Percentiles rank a stretch among this genome's conserved stretches.
phyloP scores from a whole-genome alignment of 2,888 invertebrate species.

The Hirtodrosophila confusa region DNA sequence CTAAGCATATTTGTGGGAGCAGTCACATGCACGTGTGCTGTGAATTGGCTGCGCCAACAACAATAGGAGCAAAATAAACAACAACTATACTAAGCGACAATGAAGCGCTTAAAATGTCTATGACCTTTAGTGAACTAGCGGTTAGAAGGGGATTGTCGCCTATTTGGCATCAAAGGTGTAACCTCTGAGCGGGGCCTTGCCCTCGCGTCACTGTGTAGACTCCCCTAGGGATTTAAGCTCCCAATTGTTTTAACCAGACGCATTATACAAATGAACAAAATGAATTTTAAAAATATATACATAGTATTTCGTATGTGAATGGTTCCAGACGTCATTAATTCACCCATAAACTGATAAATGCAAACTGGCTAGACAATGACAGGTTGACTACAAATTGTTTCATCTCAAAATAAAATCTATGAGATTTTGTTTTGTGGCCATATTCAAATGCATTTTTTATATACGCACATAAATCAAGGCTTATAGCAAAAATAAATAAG shows the following conservation, averaged over 20 bases:
- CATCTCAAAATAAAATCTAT: too few relatives aligned
- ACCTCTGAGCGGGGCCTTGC: constrained; percentile 15
- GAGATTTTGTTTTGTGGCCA: too few relatives aligned
- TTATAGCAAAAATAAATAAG: too few relatives aligned
- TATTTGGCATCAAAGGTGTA: constrained; percentile 33
- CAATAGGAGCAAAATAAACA: constrained; percentile 48
- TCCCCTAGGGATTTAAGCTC: constrained; percentile 50
- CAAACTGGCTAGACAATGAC: background rate
- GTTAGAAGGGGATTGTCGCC: background rate
- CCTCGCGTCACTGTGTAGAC: constrained; percentile 30
- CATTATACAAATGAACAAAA: constrained; percentile 63
- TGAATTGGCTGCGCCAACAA: constrained; percentile 35
- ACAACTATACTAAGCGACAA: constrained; percentile 64
- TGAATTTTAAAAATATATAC: constrained; percentile 12
- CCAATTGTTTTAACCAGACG: constrained; percentile 63
- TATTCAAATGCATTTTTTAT: too few relatives aligned
- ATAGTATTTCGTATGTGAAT: constrained; percentile 16
- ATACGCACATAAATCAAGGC: too few relatives aligned
- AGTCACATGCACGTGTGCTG: constrained; percentile 54
- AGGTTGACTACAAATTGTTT: constrained; percentile 4
- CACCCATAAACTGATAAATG: constrained; percentile 10
- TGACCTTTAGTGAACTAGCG: constrained; percentile 54
- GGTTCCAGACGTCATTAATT: constrained; percentile 16
- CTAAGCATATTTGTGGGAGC: constrained; percentile 30
- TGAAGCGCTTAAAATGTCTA: constrained; percentile 75